Percentiles rank a stretch among this genome's conserved stretches.
These are phyloP conservation scores for Poeciliopsis turneri DNA, from an alignment of 2,797 vertebrate species.

Conservation along the genomic window DNA sequence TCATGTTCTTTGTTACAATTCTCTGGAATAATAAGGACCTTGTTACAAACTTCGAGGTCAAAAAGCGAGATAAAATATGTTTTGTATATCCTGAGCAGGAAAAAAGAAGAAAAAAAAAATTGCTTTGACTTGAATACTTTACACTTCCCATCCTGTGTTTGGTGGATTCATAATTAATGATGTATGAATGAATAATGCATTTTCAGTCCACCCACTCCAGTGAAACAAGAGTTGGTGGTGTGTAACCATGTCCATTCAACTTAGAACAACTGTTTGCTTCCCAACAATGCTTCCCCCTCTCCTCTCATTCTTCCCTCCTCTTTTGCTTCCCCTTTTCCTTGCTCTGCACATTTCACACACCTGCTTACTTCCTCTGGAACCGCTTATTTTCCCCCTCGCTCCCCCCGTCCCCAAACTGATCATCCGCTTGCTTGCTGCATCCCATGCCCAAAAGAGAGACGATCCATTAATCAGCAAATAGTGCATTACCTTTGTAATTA, in stretches of 20 bases:
- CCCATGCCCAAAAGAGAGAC: slow-evolving; percentile 82
- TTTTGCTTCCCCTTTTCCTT: slow-evolving; percentile 15
- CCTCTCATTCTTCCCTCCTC: background rate
- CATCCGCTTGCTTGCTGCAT: slow-evolving; percentile 58
- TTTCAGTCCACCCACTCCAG: slow-evolving; percentile 70
- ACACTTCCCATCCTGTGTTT: slow-evolving; percentile 69
- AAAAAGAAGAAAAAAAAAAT: background rate
- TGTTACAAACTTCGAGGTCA: slow-evolving; percentile 63
- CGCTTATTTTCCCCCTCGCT: slow-evolving; percentile 21
- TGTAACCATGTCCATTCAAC: slow-evolving; percentile 71
- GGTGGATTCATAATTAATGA: slow-evolving; percentile 81
- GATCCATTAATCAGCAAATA: slow-evolving; percentile 99
- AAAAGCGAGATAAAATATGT: slow-evolving; percentile 67
- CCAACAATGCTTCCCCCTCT: slow-evolving; percentile 37
- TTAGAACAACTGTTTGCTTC: slow-evolving; percentile 57
- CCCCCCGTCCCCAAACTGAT: slow-evolving; percentile 54
- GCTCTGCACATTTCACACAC: slow-evolving; percentile 44
- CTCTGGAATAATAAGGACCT: slow-evolving; percentile 49
- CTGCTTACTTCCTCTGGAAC: slow-evolving; percentile 50
- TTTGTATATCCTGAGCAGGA: slow-evolving; percentile 66
- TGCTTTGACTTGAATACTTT: slow-evolving; percentile 69
- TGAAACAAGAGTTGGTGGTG: slow-evolving; percentile 71
- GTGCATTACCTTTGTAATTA: slow-evolving; percentile 96
- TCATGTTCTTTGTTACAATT: slow-evolving; percentile 45
- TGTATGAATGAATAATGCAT: slow-evolving; percentile 80